Evolutionary conservation across 2,113 vertebrate genomes (phyloP).

Genomic region (Melozone crissalis): DNA sequence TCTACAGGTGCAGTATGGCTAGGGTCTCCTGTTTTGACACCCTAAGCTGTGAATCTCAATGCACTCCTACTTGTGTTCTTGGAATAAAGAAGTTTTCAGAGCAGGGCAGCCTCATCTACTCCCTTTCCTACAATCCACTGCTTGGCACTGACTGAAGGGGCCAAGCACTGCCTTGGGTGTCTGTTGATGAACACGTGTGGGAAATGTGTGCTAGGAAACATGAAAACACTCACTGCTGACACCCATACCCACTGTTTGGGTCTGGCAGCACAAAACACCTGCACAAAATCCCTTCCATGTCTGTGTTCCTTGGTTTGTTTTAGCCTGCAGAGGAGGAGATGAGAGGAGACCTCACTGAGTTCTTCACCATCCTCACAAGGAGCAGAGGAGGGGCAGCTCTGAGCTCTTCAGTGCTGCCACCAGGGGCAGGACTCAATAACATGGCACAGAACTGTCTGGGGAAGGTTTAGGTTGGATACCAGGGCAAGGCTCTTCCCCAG

Average conservation of each 20-base stretch:
- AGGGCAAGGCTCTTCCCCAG: not conserved
- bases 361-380: not conserved
- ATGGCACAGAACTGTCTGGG: not conserved
- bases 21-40: not conserved
- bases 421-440: not conserved
- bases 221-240: not conserved
- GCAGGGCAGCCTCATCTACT: not conserved
- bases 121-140: not conserved
- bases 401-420: not conserved
- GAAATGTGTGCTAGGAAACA: not conserved
- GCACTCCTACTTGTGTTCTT: not conserved
- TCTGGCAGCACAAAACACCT: not conserved
- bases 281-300: not conserved
- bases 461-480: accelerated
- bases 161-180: not conserved
- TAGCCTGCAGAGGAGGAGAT: not conserved
- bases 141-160: not conserved
- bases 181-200: accelerated
- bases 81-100: not conserved
- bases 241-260: accelerated
- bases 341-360: not conserved
- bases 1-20: accelerated
- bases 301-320: not conserved
- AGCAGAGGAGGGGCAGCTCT: not conserved
- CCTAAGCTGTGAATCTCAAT: not conserved